A percentile compares a stretch with the other conserved stretches of the same genome.
phyloP scores from a whole-genome alignment of 2,888 invertebrate genomes.

The Tubiluchus corallicola region DNA sequence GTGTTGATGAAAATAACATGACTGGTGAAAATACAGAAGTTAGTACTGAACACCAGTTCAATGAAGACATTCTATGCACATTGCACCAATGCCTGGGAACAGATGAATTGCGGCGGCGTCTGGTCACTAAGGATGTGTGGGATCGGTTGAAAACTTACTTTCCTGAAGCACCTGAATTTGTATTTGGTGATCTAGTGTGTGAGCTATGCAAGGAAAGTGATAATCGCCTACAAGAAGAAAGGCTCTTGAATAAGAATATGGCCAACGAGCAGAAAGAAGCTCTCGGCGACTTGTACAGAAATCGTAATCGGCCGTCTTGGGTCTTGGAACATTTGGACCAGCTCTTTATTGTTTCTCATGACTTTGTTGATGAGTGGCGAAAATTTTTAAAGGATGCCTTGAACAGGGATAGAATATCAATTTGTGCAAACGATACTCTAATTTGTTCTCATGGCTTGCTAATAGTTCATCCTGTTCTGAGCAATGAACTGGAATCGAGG shows the following conservation, averaged over 20 bases:
- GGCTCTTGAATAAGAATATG: not conserved
- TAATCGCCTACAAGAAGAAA: not conserved
- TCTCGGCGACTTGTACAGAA: not conserved
- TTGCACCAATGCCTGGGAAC: not conserved
- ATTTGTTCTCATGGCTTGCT: not conserved
- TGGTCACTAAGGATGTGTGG: not conserved
- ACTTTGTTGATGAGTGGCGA: conserved; percentile 3
- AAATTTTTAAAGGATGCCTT: not conserved
- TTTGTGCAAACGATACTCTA: not conserved
- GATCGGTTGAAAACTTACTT: not conserved
- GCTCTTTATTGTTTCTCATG: not conserved
- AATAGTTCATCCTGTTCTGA: not conserved
- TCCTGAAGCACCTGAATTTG: not conserved
- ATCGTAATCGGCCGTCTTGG: not conserved
- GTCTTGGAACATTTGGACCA: not conserved
- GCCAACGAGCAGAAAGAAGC: not conserved
- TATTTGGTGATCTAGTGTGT: not conserved
- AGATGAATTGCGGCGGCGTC: not conserved
- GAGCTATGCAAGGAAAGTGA: not conserved
- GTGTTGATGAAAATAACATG: no score
- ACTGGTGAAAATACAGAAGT: no score
- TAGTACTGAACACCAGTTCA: no score
- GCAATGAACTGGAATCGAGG: no score
- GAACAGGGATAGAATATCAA: not conserved
- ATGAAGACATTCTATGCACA: not conserved